phyloP scores from a whole-genome alignment of 2,888 invertebrate species.

The Aphidoletes aphidimyza region DNA sequence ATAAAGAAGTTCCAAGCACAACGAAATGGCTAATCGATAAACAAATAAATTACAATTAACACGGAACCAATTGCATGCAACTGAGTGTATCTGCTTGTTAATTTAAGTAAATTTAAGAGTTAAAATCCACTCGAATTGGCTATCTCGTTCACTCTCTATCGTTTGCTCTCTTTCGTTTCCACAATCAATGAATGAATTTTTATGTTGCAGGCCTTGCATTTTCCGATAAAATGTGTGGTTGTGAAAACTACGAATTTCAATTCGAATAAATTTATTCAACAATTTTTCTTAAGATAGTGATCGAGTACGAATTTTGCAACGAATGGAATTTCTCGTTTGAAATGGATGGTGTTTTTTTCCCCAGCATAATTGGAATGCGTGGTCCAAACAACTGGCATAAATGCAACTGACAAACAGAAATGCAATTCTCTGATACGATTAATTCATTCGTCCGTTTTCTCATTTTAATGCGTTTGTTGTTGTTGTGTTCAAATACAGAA shows the following conservation, averaged over 20 bases:
- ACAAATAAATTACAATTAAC: slow-evolving; percentile 49
- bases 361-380: too few relatives aligned
- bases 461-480: not conserved
- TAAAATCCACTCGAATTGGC: not conserved
- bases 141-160: too few relatives aligned
- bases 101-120: not conserved
- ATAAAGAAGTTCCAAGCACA: not conserved
- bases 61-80: slow-evolving; percentile 26
- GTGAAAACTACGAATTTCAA: not conserved
- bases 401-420: not conserved
- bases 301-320: not conserved
- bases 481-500: too few relatives aligned
- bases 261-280: too few relatives aligned
- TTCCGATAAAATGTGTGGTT: not conserved
- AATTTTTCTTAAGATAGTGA: too few relatives aligned
- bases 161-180: too few relatives aligned
- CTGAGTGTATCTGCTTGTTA: slow-evolving; percentile 1
- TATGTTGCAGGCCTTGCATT: not conserved
- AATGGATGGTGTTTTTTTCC: not conserved
- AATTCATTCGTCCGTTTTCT: not conserved
- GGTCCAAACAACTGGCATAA: too few relatives aligned
- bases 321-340: not conserved
- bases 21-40: slow-evolving; percentile 36
- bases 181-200: not conserved
- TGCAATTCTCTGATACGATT: not conserved